These are phyloP conservation scores for Cheilosia soror DNA, from an alignment of 2,888 invertebrate genomes.

Conservation along the genomic window DNA sequence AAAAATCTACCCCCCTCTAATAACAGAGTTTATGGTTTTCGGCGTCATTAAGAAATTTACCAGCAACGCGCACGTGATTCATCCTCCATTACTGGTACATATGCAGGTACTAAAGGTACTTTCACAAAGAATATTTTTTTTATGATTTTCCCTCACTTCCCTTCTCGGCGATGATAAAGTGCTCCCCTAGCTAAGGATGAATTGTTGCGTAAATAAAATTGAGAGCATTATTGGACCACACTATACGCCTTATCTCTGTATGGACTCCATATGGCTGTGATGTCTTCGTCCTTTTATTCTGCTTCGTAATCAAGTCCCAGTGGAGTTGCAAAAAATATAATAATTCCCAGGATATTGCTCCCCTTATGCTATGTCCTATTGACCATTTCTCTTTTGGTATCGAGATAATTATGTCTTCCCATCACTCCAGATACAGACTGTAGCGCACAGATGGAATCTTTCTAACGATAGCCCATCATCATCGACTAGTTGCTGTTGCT, in stretches of 20 bases:
- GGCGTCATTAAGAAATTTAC: slow-evolving; percentile 71
- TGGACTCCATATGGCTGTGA: slow-evolving; percentile 59
- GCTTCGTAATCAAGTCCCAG: slow-evolving; percentile 65
- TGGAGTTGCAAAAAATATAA: slow-evolving; percentile 48
- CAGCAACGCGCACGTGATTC: slow-evolving; percentile 72
- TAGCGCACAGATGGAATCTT: slow-evolving; percentile 31
- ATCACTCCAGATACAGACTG: slow-evolving; percentile 10
- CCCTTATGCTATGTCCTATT: slow-evolving; percentile 36
- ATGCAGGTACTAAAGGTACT: slow-evolving; percentile 34
- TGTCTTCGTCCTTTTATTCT: not conserved
- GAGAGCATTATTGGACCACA: slow-evolving; percentile 35
- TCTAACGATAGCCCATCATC: slow-evolving; percentile 33
- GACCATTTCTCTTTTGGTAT: slow-evolving; percentile 28
- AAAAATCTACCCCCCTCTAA: slow-evolving; percentile 33
- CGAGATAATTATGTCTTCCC: slow-evolving; percentile 35
- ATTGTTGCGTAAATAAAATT: slow-evolving; percentile 72
- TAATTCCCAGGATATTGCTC: slow-evolving; percentile 27
- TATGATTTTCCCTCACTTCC: slow-evolving; percentile 44
- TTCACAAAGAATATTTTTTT: slow-evolving; percentile 26
- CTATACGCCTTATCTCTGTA: slow-evolving; percentile 48
- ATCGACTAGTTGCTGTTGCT: not conserved
- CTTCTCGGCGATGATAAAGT: slow-evolving; percentile 60
- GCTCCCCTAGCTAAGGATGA: slow-evolving; percentile 66
- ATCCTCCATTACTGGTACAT: slow-evolving; percentile 29
- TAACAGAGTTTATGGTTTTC: slow-evolving; percentile 61